These are phyloP conservation scores for Orthosia gracilis DNA, from an alignment of 2,888 invertebrate genomes.

Conservation along the genomic window DNA sequence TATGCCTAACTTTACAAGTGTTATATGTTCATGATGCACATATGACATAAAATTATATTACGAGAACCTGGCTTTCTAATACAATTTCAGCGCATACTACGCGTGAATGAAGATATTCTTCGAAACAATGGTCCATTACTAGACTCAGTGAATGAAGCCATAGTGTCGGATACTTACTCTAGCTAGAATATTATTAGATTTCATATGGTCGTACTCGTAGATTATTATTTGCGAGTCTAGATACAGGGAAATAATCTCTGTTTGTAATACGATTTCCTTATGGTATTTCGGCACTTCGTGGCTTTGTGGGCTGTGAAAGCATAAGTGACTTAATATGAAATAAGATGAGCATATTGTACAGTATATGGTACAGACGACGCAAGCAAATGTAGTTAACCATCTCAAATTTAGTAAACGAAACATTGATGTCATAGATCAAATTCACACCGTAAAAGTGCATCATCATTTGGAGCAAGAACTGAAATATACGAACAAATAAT, in stretches of 20 bases:
- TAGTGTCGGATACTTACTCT: constrained; percentile 35
- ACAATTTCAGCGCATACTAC: constrained; percentile 33
- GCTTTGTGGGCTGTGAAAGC: neutral
- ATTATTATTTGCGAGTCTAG: constrained; percentile 1
- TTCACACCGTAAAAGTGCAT: neutral
- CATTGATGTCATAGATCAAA: neutral
- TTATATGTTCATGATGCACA: neutral
- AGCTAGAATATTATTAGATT: constrained; percentile 44
- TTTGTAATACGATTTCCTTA: constrained; percentile 6
- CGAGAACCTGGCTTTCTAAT: constrained; percentile 23
- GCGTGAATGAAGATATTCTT: constrained; percentile 40
- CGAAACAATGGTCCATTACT: constrained; percentile 54
- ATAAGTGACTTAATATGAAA: neutral
- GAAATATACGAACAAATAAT: no score
- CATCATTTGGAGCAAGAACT: no score
- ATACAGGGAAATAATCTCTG: constrained; percentile 5
- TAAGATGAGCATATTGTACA: neutral
- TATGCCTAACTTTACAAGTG: neutral
- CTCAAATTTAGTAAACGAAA: neutral
- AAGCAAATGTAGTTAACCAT: neutral
- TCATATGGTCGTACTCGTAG: constrained; percentile 15
- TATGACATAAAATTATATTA: constrained; percentile 12
- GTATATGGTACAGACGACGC: neutral
- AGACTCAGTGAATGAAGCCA: constrained; percentile 41
- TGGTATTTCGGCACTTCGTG: neutral